Percentiles rank a stretch among this genome's conserved stretches.
Conservation (phyloP, 2,888 invertebrate species). For the Disparrhopalites patrizii region DNA sequence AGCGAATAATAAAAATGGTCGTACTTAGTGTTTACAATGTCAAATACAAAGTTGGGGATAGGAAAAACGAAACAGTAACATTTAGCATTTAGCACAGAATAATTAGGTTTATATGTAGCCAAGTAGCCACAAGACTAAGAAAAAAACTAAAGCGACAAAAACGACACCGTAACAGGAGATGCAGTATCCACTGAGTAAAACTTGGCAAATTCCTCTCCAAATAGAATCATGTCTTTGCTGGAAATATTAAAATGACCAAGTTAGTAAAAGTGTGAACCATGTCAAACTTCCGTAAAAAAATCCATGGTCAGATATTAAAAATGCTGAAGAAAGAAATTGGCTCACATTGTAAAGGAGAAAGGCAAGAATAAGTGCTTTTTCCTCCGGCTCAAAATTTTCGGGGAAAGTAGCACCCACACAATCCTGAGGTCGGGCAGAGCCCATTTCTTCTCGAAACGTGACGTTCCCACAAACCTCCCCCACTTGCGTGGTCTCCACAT, state of each 20-base stretch:
- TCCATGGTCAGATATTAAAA: neutral
- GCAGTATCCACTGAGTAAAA: neutral
- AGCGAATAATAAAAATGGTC: no score
- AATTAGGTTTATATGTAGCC: no score
- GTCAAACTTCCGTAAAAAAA: neutral
- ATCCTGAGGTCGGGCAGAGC: neutral
- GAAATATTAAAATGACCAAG: neutral
- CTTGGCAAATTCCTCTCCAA: neutral
- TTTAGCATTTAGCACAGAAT: no score
- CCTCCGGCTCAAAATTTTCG: neutral
- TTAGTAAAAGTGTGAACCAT: neutral
- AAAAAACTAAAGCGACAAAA: no score
- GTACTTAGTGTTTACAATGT: no score
- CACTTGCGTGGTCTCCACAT: neutral
- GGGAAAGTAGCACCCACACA: conserved; percentile 10
- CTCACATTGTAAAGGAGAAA: neutral
- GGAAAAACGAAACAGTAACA: no score
- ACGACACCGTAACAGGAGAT: neutral
- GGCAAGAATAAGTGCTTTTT: conserved; percentile 9
- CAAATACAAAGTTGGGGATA: no score
- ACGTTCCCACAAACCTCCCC: neutral
- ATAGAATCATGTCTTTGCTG: neutral
- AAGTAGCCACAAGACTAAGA: no score
- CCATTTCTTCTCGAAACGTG: neutral
- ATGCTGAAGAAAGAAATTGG: neutral